Conservation (phyloP, 1,140 invertebrate species). For the Calliopsis andreniformis region DNA sequence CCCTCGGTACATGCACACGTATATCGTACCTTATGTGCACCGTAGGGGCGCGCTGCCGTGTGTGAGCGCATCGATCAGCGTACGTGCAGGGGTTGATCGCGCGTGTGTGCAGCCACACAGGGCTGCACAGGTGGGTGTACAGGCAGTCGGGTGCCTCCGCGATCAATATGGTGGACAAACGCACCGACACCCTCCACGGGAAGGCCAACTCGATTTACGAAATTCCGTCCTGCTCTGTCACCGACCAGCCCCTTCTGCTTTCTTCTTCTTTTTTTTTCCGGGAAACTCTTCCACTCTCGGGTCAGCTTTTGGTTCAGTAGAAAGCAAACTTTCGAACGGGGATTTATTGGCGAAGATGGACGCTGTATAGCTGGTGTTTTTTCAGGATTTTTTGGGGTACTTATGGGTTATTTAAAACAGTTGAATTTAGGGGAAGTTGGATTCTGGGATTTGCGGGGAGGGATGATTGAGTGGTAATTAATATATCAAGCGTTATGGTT, state of each 20-base stretch:
- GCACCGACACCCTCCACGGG: constrained; percentile 74
- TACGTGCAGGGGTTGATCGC: background rate
- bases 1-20: constrained; percentile 7
- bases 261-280: background rate
- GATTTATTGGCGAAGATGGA: no score
- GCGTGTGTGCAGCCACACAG: background rate
- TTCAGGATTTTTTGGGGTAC: no score
- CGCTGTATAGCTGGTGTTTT: no score
- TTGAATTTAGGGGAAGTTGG: no score
- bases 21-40: constrained; percentile 30
- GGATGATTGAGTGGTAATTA: no score
- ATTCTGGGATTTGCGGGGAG: no score
- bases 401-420: no score
- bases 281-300: background rate
- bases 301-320: background rate
- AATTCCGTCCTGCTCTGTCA: constrained; percentile 72
- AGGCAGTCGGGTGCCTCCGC: constrained; percentile 69
- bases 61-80: constrained; percentile 18
- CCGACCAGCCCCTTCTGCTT: constrained; percentile 66
- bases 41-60: background rate
- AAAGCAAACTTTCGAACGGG: background rate
- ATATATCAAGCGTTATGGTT: no score
- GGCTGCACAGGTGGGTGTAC: constrained; percentile 28
- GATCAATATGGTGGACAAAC: constrained; percentile 82
- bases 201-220: constrained; percentile 76